A percentile compares a stretch with the other conserved stretches of the same genome.
phyloP scores from a whole-genome alignment of 2,113 vertebrate genomes.

The Rostratula benghalensis region DNA sequence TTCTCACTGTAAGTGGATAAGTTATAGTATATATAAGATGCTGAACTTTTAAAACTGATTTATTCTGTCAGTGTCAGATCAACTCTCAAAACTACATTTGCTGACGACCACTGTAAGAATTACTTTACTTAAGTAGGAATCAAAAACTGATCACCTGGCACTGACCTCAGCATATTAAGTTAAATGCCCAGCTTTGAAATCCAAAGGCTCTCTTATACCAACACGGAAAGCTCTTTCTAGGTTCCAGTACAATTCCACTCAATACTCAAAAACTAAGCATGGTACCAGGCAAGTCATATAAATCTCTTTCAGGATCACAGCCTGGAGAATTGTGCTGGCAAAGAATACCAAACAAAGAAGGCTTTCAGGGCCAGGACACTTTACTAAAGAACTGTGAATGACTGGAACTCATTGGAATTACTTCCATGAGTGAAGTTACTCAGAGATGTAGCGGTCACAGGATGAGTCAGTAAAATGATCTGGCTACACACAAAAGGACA shows the following conservation, averaged over 20 bases:
- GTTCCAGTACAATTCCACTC: neutral
- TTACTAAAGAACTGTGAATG: neutral
- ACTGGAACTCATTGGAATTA: neutral
- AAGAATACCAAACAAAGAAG: neutral
- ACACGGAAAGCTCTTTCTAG: neutral
- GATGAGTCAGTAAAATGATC: neutral
- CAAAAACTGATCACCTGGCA: neutral
- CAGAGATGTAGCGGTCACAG: neutral
- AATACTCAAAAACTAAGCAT: neutral
- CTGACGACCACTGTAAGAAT: neutral
- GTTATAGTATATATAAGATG: neutral
- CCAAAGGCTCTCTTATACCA: neutral
- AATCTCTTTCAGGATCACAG: neutral
- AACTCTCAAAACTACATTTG: neutral
- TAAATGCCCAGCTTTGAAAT: constrained; percentile 5
- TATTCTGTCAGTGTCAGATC: neutral
- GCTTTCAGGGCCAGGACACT: neutral
- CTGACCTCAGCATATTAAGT: neutral
- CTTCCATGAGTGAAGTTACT: neutral
- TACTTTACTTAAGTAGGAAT: neutral
- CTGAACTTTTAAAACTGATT: neutral
- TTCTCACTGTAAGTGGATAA: neutral
- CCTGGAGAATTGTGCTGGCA: neutral
- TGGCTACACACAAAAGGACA: neutral
- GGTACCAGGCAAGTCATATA: neutral